Base-by-base conservation (phyloP, 2,113 vertebrate species). In the Psettodes erumei region DNA sequence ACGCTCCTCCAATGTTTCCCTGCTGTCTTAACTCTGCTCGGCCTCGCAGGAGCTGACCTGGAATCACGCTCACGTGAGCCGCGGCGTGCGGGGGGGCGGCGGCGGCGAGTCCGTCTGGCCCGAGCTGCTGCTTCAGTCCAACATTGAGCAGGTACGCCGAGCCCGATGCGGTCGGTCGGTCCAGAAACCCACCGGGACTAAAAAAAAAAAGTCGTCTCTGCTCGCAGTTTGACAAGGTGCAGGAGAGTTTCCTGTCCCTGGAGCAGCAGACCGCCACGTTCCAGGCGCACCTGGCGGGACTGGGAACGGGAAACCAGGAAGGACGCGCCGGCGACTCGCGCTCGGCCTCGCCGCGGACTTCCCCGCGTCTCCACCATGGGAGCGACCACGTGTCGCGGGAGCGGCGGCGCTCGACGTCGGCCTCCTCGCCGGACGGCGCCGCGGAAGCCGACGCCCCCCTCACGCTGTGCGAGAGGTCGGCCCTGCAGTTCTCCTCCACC, bases 251-350 rank as follows among this genome's bases (percentile, higher is more conserved):
- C 59, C 43, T 77, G 32, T 89, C 88, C 19, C 27, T 94, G 88
- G 88, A 92, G 15, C 92, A 93, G 43, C 92, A 94, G 84, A 91
- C 74, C 27, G 63, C 81, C 1, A 93, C 91, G 21, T 94, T 95
- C 73, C 90, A 87, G 74, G 84, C 89, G 28, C 94, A 95, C 83
- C 84, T 95, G 67, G 74, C 89, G 56, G 94, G 93, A 1, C 89
- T 94, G 2, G 53, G 61, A 19, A 68, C 33, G 45, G 77, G 23
- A 40, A 55, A 43, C 19, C 66, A 71, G 42, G 50, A 75, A 3
- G 16, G 43, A 42, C 42, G n/a, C 0, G 4, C 8, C 0, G 8
- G 58, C 59, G 5, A n/a, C 43, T 66, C 80, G 23, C 3, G 25
- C 56, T 47, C 62, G 0, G 65, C 5, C 0, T 42, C 30, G 12